A percentile compares a stretch with the other conserved stretches of the same genome.
phyloP scores from a whole-genome alignment of 2,113 vertebrate genomes.

The Nesospiza acunhae region DNA sequence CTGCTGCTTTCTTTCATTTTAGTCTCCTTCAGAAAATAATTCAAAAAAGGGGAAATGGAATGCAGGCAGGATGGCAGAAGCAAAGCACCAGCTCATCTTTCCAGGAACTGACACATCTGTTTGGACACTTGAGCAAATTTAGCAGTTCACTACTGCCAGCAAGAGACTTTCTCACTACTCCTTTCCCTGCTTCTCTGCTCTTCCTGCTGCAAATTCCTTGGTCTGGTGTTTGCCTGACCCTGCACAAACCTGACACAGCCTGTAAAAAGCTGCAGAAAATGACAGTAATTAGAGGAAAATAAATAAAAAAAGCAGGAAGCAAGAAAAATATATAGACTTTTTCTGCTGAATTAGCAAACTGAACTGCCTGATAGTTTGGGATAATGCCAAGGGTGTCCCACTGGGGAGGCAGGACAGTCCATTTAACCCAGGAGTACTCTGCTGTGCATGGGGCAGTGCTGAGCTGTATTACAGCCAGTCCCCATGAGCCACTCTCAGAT shows the following conservation, averaged over 20 bases:
- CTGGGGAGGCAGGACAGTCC: not conserved
- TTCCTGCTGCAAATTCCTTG: not conserved
- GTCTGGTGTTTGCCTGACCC: not conserved
- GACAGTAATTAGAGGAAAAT: fast-evolving
- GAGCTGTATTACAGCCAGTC: not conserved
- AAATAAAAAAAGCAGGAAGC: not conserved
- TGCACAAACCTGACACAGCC: not conserved
- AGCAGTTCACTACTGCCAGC: not conserved
- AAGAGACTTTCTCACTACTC: not conserved
- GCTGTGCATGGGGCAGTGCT: fast-evolving
- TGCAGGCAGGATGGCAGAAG: not conserved
- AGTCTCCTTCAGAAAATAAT: not conserved
- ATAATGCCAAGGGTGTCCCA: not conserved
- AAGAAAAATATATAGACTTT: not conserved
- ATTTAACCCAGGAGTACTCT: not conserved
- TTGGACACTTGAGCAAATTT: not conserved
- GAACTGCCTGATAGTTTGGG: not conserved
- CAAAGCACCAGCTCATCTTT: not conserved
- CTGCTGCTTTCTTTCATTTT: not conserved
- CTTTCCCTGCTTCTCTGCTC: not conserved
- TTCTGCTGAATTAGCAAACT: not conserved
- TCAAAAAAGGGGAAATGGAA: not conserved
- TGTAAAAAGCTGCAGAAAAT: not conserved
- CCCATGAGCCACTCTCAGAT: not conserved
- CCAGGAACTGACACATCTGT: not conserved